A percentile compares a stretch with the other conserved stretches of the same genome.
Conservation (phyloP, 1,140 invertebrate genomes). For the Hycleus cichorii region DNA sequence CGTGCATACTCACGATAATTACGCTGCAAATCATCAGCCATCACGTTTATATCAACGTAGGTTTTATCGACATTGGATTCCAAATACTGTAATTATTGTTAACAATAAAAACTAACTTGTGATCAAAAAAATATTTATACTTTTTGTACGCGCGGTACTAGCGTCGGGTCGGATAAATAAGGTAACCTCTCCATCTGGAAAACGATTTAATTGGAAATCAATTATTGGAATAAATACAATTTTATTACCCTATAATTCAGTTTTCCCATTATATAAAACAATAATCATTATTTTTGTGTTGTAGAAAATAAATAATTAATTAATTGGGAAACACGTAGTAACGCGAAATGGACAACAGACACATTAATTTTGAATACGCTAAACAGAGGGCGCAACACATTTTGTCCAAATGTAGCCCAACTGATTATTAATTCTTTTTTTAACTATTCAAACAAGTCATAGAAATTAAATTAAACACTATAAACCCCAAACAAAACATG, state of each 20-base stretch:
- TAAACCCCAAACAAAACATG: no score
- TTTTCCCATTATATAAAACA: slow-evolving; percentile 13
- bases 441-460: no score
- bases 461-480: no score
- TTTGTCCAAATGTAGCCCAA: no score
- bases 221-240: neutral
- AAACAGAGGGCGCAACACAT: no score
- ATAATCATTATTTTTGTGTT: no score
- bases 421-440: no score
- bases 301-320: no score
- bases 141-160: slow-evolving; percentile 35
- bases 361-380: no score
- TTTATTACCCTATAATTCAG: slow-evolving; percentile 14
- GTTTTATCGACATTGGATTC: slow-evolving; percentile 47
- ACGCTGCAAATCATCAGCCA: slow-evolving; percentile 50
- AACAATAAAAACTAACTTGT: neutral
- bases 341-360: no score
- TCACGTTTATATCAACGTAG: slow-evolving; percentile 50
- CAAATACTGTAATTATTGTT: slow-evolving; percentile 43
- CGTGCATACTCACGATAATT: slow-evolving; percentile 52
- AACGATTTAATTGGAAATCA: neutral
- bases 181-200: slow-evolving; percentile 23
- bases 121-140: slow-evolving; percentile 17
- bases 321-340: no score
- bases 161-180: slow-evolving; percentile 32